Evolutionary conservation across 2,113 vertebrate genomes (phyloP).

Genomic region (Sylvietta virens): DNA sequence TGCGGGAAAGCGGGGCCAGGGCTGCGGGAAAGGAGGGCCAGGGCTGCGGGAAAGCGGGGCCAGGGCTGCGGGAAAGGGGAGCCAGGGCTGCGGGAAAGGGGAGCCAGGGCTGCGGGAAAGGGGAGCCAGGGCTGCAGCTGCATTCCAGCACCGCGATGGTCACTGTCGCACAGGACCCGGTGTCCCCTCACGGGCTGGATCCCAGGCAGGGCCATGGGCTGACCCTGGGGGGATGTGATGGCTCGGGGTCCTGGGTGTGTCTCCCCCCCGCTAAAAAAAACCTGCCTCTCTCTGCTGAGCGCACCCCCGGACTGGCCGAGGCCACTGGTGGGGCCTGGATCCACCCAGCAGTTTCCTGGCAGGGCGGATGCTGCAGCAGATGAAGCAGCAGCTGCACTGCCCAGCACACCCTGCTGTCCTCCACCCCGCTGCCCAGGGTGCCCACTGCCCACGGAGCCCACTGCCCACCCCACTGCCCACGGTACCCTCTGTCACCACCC

Average conservation of each 20-base stretch:
- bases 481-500: background rate
- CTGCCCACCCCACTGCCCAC: background rate
- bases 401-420: background rate
- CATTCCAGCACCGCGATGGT: background rate
- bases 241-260: background rate
- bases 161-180: rapidly evolving
- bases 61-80: background rate
- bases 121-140: background rate
- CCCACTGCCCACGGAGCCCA: background rate
- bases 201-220: background rate
- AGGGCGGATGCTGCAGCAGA: background rate
- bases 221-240: background rate
- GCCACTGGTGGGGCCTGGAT: background rate
- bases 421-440: background rate
- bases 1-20: background rate
- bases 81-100: background rate
- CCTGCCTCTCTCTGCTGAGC: background rate
- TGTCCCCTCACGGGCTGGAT: background rate
- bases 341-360: background rate
- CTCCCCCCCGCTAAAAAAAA: too few relatives aligned
- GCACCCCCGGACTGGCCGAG: background rate
- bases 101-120: background rate
- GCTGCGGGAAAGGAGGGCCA: background rate
- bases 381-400: background rate
- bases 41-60: background rate